These are phyloP conservation scores for Oplegnathus fasciatus DNA, from an alignment of 2,113 vertebrate genomes.

Conservation along the genomic window DNA sequence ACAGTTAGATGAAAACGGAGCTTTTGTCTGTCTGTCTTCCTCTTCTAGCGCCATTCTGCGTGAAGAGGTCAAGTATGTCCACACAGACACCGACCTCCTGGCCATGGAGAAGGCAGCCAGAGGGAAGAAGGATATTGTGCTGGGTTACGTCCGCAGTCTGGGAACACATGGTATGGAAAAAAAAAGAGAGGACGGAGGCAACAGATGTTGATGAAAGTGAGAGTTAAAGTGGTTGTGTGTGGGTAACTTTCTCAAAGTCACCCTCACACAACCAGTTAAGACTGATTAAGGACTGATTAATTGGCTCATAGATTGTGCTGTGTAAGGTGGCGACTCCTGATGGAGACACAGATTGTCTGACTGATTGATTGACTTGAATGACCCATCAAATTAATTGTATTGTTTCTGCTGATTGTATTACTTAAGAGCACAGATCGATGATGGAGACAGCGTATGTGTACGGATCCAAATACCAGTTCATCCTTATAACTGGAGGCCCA, in stretches of 20 bases:
- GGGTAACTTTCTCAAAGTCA: background rate
- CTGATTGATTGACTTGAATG: background rate
- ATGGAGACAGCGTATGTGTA: constrained; percentile 97
- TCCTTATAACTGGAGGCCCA: constrained; percentile 90
- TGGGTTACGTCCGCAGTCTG: constrained; percentile 90
- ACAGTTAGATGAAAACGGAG: too few species aligned
- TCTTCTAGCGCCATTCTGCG: constrained; percentile 90
- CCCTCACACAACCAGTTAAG: background rate
- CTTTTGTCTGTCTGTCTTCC: background rate
- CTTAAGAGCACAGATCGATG: constrained; percentile 92
- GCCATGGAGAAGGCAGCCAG: constrained; percentile 87
- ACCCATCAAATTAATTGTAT: background rate
- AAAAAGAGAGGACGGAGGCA: background rate
- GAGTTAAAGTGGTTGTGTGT: background rate
- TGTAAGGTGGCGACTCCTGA: background rate
- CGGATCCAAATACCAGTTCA: constrained; percentile 91
- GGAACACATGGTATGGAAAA: constrained; percentile 91
- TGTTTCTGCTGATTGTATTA: constrained; percentile 8
- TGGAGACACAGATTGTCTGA: background rate
- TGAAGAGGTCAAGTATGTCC: constrained; percentile 92
- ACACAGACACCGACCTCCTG: constrained; percentile 87
- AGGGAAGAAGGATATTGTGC: constrained; percentile 88
- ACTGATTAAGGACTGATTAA: background rate
- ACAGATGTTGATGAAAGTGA: background rate
- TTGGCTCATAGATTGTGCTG: background rate